Base-by-base conservation (phyloP, 1,140 invertebrate genomes). In the Lysiphlebus fabarum region DNA sequence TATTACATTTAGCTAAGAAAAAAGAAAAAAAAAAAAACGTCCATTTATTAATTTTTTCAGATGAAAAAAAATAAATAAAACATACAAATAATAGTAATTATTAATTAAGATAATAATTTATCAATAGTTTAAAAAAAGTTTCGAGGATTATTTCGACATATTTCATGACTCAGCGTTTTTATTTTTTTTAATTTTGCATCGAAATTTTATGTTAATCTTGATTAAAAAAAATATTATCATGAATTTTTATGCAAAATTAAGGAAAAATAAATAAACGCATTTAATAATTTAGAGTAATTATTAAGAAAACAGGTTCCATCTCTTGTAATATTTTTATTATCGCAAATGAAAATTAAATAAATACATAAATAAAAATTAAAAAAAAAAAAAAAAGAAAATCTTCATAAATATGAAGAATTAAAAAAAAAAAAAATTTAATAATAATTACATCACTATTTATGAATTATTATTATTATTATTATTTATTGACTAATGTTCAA, bases 301-400 rank as follows among this genome's bases (percentile, higher is more conserved):
- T 67, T 67, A 67, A 76, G 48, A 69, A 68, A 68, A 73, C 65
- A 72, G 63, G 70, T 75, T 77, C 74, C 73, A 77, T 77, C 71
- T 78, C 73, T 76, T 77, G 73, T 79, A 77, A 76, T 77, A 78
- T 76, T 78, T 79, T 78, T 75, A 77, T 76, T 76, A 77, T 76
- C 71, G 70, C 73, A 75, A 75, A 64, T 38, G 42, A 37, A 51
- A 45, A 42, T 56, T 42, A 36, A 45, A 51, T 43, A 49, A 53
- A 38, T 50, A 40, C 17, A 61, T 43, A 70, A 67, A 72, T 74
- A 68, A 63, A 70, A 73, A 69, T 70, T 62, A 70, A 63, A 56
- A 70, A 65, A 70, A 70, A 68, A 26, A 36, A 58, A 34, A 60
- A 58, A 41, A 55, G 17, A 56, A 59, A 56, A 37, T 61, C 59